Base-by-base conservation (phyloP, 2,888 invertebrate species). In the Kuschelorhynchus macadamiae region DNA sequence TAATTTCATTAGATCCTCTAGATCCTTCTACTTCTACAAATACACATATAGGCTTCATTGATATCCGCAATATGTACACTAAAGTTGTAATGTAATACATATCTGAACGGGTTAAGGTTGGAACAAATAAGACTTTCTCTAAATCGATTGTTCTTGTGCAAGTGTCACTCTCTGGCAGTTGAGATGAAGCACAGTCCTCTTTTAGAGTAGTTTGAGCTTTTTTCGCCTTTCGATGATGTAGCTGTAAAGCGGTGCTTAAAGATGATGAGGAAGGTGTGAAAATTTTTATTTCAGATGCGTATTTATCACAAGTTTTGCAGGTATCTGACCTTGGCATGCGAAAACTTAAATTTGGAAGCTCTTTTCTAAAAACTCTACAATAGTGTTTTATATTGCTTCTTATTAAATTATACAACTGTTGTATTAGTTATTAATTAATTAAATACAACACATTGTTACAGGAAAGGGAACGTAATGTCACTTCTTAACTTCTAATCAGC, bases 271-370 rank as follows among this genome's bases (percentile, higher is more conserved):
- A 33, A 49, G 8, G 30, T 36, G 49, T 60, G 50, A 49, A 49
- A 30, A 47, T 59, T 47, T 59, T 59, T 59, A 59, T 59, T 33
- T 47, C 47, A 47, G 47, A 59, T 47, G 47, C 50, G 36, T 53
- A 16, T 53, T 17, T 53, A 9, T 53, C 39, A 18, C 33, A 52
- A 4, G 52, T 47, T 9, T 17, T 18, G 9, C 47, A 47, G 4
- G 47, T 47, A 20, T 47, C 50, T 3, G 50, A 4, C 33, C 53
- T 53, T 33, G 39, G 53, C 16, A 33, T 53, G 36, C 39, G n/a
- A n/a, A n/a, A n/a, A n/a, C n/a, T n/a, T n/a, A n/a, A n/a, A n/a
- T n/a, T n/a, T n/a, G n/a, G n/a, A n/a, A n/a, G n/a, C n/a, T n/a
- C n/a, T n/a, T n/a, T n/a, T n/a, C n/a, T n/a, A n/a, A n/a, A n/a